phyloP scores from a whole-genome alignment of 2,797 vertebrate genomes.

The Enteromius anoplus region DNA sequence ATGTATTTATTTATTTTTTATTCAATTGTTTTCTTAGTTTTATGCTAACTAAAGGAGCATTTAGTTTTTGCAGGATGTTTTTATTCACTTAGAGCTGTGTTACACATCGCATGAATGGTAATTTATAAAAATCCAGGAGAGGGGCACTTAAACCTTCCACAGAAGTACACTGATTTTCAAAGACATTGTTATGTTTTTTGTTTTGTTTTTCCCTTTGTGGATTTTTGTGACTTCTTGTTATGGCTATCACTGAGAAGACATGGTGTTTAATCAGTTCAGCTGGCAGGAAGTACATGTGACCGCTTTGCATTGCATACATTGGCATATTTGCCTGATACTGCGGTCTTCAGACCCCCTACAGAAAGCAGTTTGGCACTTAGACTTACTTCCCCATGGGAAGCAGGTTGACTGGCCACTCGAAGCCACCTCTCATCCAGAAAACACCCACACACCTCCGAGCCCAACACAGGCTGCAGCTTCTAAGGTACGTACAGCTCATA shows the following conservation, averaged over 20 bases:
- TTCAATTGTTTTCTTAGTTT: too few relatives aligned
- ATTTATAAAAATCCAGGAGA: too few relatives aligned
- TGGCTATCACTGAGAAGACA: conserved; percentile 23
- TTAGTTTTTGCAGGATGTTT: too few relatives aligned
- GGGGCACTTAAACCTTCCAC: background rate
- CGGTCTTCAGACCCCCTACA: conserved; percentile 8
- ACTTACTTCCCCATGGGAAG: conserved; percentile 9
- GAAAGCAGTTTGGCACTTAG: conserved; percentile 15
- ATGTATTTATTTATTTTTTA: too few relatives aligned
- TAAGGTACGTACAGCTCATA: conserved; percentile 1
- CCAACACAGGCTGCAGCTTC: background rate
- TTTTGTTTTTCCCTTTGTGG: background rate
- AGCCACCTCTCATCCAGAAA: conserved; percentile 25
- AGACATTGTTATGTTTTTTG: background rate
- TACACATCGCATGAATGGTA: too few relatives aligned
- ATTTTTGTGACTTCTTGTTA: conserved; percentile 41
- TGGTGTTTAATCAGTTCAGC: conserved; percentile 45
- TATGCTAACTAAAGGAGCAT: too few relatives aligned
- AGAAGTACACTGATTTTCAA: background rate
- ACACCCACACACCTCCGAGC: background rate
- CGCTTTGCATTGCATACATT: conserved; percentile 16
- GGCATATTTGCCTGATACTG: conserved; percentile 18
- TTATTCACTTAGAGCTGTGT: too few relatives aligned
- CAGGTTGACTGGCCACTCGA: conserved; percentile 9
- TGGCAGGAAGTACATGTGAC: conserved; percentile 56